Evolutionary conservation across 2,797 vertebrate genomes (phyloP), one percentile per base, ranked within the genome.

Genomic region (Sparus aurata): DNA sequence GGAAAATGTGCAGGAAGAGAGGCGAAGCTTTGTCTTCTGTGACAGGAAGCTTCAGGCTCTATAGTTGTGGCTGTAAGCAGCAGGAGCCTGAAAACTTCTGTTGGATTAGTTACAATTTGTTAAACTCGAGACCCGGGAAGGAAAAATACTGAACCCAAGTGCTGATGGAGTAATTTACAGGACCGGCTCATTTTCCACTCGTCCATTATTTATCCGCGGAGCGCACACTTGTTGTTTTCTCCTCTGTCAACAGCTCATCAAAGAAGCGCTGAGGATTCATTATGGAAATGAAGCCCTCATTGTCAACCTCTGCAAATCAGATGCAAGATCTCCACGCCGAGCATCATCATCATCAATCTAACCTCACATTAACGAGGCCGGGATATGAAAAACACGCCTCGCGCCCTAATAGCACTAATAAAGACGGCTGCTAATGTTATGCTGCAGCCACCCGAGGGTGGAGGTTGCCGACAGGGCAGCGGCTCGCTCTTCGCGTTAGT

Each of bases 261-360:
- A 80, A 79, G 77, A 83, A 72, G 61, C 73, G 66, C 81, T 72
- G 79, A 91, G 88, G 86, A 93, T 91, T 92, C 89, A 91, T 94
- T 93, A 92, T 92, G 92, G 70, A 92, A 93, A 94, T 91, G 85
- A 93, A 90, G 83, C 67, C 88, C 77, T 92, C 81, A 64, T 87
- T 88, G 91, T 93, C 91, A 89, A 62, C 83, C 87, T 85, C 79
- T 45, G 85, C 62, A 87, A 89, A 90, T 92, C 85, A 85, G 74
- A 86, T 68, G 71, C 87, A 75, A 74, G 88, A 87, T 91, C 90
- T 91, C 60, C 73, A 76, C 55, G 73, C 64, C 2, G 41, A 83
- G 69, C 72, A 79, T 82, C 85, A 84, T 89, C 89, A 85, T 82
- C 89, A 92, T 94, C 93, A 84, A 87, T 93, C 90, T 87, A 90